Evolutionary conservation across 2,888 invertebrate species (phyloP).

Genomic region (Exocentrus adspersus): DNA sequence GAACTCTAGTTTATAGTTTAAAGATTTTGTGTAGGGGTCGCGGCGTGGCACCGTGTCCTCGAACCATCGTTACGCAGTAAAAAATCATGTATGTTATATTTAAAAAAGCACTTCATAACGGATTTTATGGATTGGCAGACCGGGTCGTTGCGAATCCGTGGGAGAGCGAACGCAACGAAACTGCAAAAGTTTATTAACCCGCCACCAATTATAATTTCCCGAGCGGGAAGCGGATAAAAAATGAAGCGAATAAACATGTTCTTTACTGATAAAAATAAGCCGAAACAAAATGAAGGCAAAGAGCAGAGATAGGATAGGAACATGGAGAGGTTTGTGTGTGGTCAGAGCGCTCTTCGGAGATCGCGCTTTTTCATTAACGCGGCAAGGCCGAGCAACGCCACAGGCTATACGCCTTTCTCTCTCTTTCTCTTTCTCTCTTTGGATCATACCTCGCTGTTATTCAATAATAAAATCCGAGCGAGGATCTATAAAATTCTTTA

Average conservation of each 20-base stretch:
- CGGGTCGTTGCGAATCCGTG: neutral
- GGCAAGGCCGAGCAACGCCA: conserved; percentile 22
- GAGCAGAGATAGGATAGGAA: too few species aligned
- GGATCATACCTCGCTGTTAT: neutral
- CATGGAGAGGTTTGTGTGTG: conserved; percentile 18
- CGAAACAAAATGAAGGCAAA: too few species aligned
- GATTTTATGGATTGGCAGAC: too few species aligned
- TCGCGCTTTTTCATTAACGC: conserved; percentile 23
- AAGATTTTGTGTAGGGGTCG: too few species aligned
- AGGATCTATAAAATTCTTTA: conserved; percentile 15
- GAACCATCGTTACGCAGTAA: too few species aligned
- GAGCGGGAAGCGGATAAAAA: conserved; percentile 9
- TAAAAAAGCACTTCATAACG: too few species aligned
- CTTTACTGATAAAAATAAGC: conserved; percentile 22
- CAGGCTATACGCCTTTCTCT: conserved; percentile 6
- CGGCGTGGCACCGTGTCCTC: too few species aligned
- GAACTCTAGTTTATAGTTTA: too few species aligned
- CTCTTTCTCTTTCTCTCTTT: conserved; percentile 19
- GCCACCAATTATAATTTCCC: conserved; percentile 10
- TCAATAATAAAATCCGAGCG: conserved; percentile 20
- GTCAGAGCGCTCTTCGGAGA: neutral
- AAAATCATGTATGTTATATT: too few species aligned
- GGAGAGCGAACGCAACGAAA: neutral
- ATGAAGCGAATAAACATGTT: conserved; percentile 22
- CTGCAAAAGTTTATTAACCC: conserved; percentile 15